A percentile compares a stretch with the other conserved stretches of the same genome.
phyloP scores from a whole-genome alignment of 2,797 vertebrate species.

The Pogonophryne albipinna region DNA sequence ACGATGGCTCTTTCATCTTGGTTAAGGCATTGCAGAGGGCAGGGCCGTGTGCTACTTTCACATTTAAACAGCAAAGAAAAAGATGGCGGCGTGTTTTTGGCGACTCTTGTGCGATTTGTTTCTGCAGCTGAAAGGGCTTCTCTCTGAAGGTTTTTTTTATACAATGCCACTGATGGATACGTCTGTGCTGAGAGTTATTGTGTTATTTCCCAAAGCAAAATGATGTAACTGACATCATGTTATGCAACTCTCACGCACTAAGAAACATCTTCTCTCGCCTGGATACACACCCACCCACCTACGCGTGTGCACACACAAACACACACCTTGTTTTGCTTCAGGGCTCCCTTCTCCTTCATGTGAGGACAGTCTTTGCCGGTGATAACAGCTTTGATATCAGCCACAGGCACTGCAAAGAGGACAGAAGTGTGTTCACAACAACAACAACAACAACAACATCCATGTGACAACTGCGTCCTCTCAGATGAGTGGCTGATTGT shows the following conservation, averaged over 20 bases:
- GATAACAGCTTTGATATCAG: conserved; percentile 99
- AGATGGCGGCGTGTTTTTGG: conserved; percentile 14
- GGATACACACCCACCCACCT: conserved; percentile 56
- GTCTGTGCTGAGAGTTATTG: conserved; percentile 39
- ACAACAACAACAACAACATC: conserved; percentile 36
- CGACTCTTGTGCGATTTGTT: conserved; percentile 1
- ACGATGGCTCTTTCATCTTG: conserved; percentile 49
- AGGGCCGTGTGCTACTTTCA: conserved; percentile 9
- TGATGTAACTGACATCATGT: conserved; percentile 66
- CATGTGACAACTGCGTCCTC: conserved; percentile 39
- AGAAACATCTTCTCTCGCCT: conserved; percentile 43
- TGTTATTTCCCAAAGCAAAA: conserved; percentile 68
- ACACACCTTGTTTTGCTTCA: conserved; percentile 99
- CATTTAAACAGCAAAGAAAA: conserved; percentile 35
- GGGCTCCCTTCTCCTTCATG: conserved; percentile 99
- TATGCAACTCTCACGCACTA: conserved; percentile 61
- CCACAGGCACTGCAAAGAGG: conserved; percentile 93
- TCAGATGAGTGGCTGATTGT: conserved; percentile 39
- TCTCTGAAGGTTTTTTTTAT: conserved; percentile 20
- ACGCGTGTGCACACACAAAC: conserved; percentile 23
- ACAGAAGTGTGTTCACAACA: conserved; percentile 54
- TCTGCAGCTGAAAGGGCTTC: conserved; percentile 26
- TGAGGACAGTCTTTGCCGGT: conserved; percentile 99
- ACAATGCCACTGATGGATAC: not conserved
- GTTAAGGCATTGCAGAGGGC: conserved; percentile 27